Percentiles rank a stretch among this genome's conserved stretches.
Conservation (phyloP, 2,797 vertebrate genomes). For the Anisognathus igniventris region DNA sequence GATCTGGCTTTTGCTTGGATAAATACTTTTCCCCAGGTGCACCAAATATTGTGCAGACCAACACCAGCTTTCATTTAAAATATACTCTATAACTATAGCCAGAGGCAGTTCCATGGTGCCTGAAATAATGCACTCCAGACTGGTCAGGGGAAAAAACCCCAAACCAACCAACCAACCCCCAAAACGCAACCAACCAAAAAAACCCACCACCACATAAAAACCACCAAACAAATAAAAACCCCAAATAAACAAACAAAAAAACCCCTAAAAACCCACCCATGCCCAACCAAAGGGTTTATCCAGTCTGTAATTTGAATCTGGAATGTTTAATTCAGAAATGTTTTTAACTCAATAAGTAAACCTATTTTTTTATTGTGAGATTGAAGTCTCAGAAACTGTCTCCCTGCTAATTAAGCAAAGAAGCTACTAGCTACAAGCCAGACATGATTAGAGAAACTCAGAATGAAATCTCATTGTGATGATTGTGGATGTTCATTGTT, state of each 20-base stretch:
- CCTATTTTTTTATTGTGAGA: neutral
- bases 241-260: neutral
- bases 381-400: neutral
- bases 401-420: neutral
- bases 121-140: constrained; percentile 57
- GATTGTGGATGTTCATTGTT: neutral
- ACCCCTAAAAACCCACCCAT: rapidly evolving
- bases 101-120: constrained; percentile 19
- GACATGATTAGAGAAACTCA: neutral
- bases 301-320: neutral
- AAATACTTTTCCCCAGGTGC: constrained; percentile 60
- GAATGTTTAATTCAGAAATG: constrained; percentile 2
- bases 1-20: constrained; percentile 1
- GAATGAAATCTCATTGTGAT: neutral
- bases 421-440: neutral
- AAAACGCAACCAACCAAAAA: neutral
- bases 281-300: neutral
- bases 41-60: constrained; percentile 35
- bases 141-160: neutral
- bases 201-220: neutral
- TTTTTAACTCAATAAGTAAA: neutral
- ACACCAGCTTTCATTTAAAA: constrained; percentile 49
- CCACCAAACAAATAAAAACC: neutral
- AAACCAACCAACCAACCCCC: neutral
- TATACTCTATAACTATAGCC: constrained; percentile 16